A percentile compares a stretch with the other conserved stretches of the same genome.
These are phyloP conservation scores for Galagoides demidoff DNA, from an alignment of 2,797 vertebrate genomes.

Conservation along the genomic window DNA sequence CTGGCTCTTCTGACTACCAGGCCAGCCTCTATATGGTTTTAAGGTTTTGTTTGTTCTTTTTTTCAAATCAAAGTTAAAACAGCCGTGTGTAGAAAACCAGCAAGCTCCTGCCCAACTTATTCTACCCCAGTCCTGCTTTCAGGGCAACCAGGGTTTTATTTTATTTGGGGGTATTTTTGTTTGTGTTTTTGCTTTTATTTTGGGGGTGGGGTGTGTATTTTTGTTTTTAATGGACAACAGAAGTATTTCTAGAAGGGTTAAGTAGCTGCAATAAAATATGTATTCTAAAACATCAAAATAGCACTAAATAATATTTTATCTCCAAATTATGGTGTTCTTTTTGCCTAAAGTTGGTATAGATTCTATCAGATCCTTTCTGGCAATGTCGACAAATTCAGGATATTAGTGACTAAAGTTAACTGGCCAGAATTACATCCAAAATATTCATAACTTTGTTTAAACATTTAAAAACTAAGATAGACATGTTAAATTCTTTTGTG, in stretches of 20 bases:
- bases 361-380: not conserved
- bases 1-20: not conserved
- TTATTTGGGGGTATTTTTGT: not conserved
- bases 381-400: not conserved
- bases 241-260: not conserved
- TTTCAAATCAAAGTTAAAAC: not conserved
- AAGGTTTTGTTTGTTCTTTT: not conserved
- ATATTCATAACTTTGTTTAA: slow-evolving; percentile 1
- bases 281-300: not conserved
- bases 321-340: not conserved
- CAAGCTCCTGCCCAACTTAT: not conserved
- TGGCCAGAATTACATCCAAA: not conserved
- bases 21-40: not conserved
- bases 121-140: not conserved
- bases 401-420: not conserved
- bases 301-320: not conserved
- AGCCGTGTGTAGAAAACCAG: not conserved
- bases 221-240: not conserved
- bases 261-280: not conserved
- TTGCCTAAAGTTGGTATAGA: not conserved
- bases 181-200: not conserved
- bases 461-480: slow-evolving; percentile 13
- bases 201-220: not conserved
- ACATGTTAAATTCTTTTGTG: not conserved
- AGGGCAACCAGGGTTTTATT: not conserved